Evolutionary conservation across 2,113 vertebrate species (phyloP), one percentile per base, ranked within the genome.

Genomic region (Salminus brasiliensis): DNA sequence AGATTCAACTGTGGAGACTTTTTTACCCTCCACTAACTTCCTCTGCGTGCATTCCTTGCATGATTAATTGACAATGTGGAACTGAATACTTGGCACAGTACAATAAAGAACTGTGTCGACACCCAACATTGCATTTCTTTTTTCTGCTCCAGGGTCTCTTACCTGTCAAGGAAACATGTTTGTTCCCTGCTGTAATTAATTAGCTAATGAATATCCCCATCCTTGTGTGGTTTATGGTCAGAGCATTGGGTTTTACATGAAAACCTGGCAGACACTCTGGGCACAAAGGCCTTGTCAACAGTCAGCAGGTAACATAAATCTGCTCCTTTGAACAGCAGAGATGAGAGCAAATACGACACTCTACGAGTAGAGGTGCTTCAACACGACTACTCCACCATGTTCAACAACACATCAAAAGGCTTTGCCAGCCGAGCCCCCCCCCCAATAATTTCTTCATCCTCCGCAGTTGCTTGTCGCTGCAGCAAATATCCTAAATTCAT

Each of bases 401-500:
- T 70, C 72, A 72, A 73, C 29, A 60, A 72, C 65, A 82, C 67
- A 74, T 8, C 73, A 83, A 80, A 85, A 79, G 68, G 34, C 8
- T 23, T 55, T 23, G 27, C 69, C 80, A 59, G 65, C 41, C 62
- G 69, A 69, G 71, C 71, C 65, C 60, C 53, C 60, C 53, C 83
- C 80, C 69, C 43, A n/a, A n/a, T n/a, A n/a, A n/a, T n/a, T 83
- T 73, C 76, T 52, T 80, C 76, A 83, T 83, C 80, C 43, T 7
- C 72, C 63, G 80, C 85, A 85, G 72, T 45, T 66, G 76, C 83
- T 80, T 84, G 84, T 85, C 88, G 65, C 34, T 81, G 87, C 76
- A 83, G 76, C 66, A 85, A 90, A 91, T 88, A 87, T 91, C 85
- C 84, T 85, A 84, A 90, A 89, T 89, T 88, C 86, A 86, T 85